Percentiles rank a stretch among this genome's conserved stretches.
phyloP scores from a whole-genome alignment of 2,888 invertebrate species.

The Phoronis australis region DNA sequence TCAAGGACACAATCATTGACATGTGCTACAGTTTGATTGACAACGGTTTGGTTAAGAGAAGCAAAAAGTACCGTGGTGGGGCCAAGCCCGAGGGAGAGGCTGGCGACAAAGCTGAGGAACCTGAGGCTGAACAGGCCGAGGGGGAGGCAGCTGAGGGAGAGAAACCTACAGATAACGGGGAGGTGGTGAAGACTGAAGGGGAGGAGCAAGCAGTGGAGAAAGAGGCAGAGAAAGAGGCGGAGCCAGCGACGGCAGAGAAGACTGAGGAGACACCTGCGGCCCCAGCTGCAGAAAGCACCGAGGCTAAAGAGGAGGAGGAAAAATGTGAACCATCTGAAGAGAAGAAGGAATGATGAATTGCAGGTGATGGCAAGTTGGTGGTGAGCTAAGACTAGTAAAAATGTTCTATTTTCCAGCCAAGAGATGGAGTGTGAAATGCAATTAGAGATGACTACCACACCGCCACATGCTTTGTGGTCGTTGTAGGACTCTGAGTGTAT shows the following conservation, averaged over 20 bases:
- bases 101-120: constrained; percentile 5
- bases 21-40: constrained; percentile 58
- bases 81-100: not conserved
- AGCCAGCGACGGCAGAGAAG: not conserved
- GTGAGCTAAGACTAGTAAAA: no score
- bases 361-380: no score
- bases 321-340: not conserved
- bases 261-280: not conserved
- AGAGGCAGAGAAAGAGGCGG: not conserved
- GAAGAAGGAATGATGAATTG: not conserved
- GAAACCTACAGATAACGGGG: not conserved
- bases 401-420: no score
- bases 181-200: not conserved
- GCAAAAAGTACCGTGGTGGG: constrained; percentile 32
- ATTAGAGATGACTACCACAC: no score
- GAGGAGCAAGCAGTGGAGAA: not conserved
- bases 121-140: not conserved
- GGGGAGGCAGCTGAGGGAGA: not conserved
- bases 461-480: no score
- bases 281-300: not conserved
- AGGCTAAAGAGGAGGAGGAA: not conserved
- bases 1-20: constrained; percentile 54
- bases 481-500: no score
- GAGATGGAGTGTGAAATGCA: no score
- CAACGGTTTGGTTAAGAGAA: constrained; percentile 53